These are phyloP conservation scores for human (Homo sapiens) DNA, from an alignment of 2,113 vertebrate species.

Conservation along the genomic window GRCh38 chr6:103600501-103601000, in stretches of 20 bases:
- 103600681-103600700: constrained; percentile 26
- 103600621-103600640: constrained; percentile 35
- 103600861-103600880: constrained; percentile 71
- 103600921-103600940: background rate
- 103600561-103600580: background rate
- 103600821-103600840: constrained; percentile 57
- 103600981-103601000: background rate
- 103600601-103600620: constrained; percentile 60
- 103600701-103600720: constrained; percentile 60
- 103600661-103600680: constrained; percentile 42
- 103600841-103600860: constrained; percentile 67
- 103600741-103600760: constrained; percentile 74
- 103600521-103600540: constrained; percentile 42
- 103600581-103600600: constrained; percentile 61
- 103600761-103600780: constrained; percentile 71
- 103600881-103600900: constrained; percentile 76
- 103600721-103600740: constrained; percentile 75
- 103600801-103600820: constrained; percentile 59
- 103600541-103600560: constrained; percentile 48
- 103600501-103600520: background rate
- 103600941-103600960: no score
- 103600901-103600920: constrained; percentile 58
- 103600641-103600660: constrained; percentile 57
- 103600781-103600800: constrained; percentile 55
- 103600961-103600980: background rate